These are phyloP conservation scores for Hormaphis cornu DNA, from an alignment of 1,140 invertebrate species.

Conservation along the genomic window DNA sequence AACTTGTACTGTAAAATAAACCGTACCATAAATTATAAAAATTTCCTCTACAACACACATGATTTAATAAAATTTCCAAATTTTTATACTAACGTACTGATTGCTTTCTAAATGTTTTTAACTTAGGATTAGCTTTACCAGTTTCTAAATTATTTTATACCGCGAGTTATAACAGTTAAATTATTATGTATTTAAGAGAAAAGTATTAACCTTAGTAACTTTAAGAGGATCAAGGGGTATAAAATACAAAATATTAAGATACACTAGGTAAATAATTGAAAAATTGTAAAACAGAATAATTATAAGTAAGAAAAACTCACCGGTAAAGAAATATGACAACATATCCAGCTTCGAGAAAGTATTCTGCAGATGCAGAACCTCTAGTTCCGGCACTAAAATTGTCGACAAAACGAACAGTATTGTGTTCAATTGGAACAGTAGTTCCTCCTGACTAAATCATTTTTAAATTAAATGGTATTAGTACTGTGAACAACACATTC, in stretches of 20 bases:
- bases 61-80: no score
- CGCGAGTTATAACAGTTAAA: no score
- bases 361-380: constrained; percentile 89
- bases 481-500: constrained; percentile 27
- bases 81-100: no score
- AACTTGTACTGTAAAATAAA: constrained; percentile 54
- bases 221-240: constrained; percentile 19
- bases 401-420: constrained; percentile 94
- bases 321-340: constrained; percentile 70
- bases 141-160: no score
- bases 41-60: no score
- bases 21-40: no score
- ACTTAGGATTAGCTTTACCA: no score
- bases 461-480: constrained; percentile 30
- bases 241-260: no score
- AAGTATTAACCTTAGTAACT: neutral
- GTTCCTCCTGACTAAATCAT: constrained; percentile 81
- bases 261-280: no score
- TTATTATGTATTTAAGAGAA: no score
- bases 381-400: constrained; percentile 96
- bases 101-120: no score
- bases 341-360: constrained; percentile 77
- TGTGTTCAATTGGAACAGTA: constrained; percentile 89
- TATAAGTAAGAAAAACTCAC: constrained; percentile 38
- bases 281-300: neutral